A percentile compares a stretch with the other conserved stretches of the same genome.
Evolutionary conservation across 2,888 invertebrate species (phyloP).

Genomic region (Aplocera efformata): DNA sequence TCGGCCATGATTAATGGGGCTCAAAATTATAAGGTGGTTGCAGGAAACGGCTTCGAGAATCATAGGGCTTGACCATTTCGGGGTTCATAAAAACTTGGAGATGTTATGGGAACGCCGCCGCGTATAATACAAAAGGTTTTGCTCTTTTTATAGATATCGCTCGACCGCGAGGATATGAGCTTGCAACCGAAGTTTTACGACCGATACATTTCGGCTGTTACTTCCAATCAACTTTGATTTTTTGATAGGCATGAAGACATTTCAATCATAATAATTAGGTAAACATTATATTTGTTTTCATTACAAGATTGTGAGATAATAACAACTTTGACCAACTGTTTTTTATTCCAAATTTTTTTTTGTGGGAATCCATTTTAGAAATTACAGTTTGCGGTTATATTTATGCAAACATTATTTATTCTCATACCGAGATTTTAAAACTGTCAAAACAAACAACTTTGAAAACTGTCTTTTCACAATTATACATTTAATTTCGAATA

Average conservation of each 20-base stretch:
- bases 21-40: slow-evolving; percentile 69
- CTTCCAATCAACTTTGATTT: slow-evolving; percentile 26
- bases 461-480: slow-evolving; percentile 4
- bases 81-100: slow-evolving; percentile 45
- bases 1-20: slow-evolving; percentile 63
- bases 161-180: slow-evolving; percentile 42
- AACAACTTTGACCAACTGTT: too few species aligned
- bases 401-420: too few species aligned
- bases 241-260: slow-evolving; percentile 16
- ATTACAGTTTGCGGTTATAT: too few species aligned
- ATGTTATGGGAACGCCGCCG: slow-evolving; percentile 69
- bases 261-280: neutral
- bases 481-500: slow-evolving; percentile 6
- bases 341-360: too few species aligned
- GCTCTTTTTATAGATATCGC: slow-evolving; percentile 37
- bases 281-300: too few species aligned
- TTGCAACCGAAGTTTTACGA: slow-evolving; percentile 47
- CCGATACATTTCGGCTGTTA: slow-evolving; percentile 46
- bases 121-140: slow-evolving; percentile 46
- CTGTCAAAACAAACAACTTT: neutral
- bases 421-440: too few species aligned
- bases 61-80: slow-evolving; percentile 48
- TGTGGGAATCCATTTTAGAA: too few species aligned
- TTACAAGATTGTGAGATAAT: too few species aligned
- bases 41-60: slow-evolving; percentile 59